phyloP scores from a whole-genome alignment of 2,888 invertebrate species.

The Oegoconia quadripuncta region DNA sequence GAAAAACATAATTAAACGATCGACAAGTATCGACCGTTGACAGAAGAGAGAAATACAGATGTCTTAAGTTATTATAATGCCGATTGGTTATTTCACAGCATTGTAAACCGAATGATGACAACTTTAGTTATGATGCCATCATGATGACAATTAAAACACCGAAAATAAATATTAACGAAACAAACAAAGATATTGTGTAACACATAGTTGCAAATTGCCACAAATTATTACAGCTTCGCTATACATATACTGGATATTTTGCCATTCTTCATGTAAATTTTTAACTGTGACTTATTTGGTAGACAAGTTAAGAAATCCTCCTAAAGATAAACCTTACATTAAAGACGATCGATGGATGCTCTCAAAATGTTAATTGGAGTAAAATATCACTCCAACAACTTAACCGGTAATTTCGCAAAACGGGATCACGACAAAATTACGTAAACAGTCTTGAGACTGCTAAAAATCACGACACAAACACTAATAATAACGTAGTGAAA shows the following conservation, averaged over 20 bases:
- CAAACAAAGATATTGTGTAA: too few species aligned
- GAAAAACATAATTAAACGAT: constrained; percentile 11
- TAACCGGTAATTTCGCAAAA: constrained; percentile 29
- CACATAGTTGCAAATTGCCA: too few species aligned
- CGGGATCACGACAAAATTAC: constrained; percentile 37
- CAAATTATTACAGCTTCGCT: too few species aligned
- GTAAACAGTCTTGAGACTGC: constrained; percentile 23
- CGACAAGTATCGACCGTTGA: constrained; percentile 1
- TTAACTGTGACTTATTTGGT: too few species aligned
- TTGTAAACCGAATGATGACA: background rate
- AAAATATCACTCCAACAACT: constrained; percentile 36
- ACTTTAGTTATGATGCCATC: background rate
- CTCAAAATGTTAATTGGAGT: constrained; percentile 25
- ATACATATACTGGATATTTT: too few species aligned
- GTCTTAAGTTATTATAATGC: too few species aligned
- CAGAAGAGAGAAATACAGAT: background rate
- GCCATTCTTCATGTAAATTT: too few species aligned
- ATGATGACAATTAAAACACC: background rate
- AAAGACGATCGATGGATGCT: constrained; percentile 20
- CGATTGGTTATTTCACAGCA: too few species aligned
- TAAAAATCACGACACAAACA: constrained; percentile 41
- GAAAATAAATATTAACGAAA: background rate
- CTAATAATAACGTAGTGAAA: constrained; percentile 34
- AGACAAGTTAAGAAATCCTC: constrained; percentile 5
- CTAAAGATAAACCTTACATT: constrained; percentile 11